A percentile compares a stretch with the other conserved stretches of the same genome.
phyloP scores from a whole-genome alignment of 2,888 invertebrate genomes.

The Tigriopus californicus region DNA sequence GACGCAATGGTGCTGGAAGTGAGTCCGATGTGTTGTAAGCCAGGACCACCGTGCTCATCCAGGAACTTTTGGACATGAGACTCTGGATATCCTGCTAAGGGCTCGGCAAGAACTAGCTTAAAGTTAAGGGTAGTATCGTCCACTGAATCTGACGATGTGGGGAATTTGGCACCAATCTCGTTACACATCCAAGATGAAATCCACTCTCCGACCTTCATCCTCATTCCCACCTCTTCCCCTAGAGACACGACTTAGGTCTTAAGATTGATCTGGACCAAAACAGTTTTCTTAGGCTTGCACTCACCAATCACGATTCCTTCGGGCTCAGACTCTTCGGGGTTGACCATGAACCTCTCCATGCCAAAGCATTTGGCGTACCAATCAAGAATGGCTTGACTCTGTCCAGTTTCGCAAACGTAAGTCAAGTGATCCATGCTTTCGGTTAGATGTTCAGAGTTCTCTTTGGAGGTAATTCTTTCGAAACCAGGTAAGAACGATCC shows the following conservation, averaged over 20 bases:
- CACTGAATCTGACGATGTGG: neutral
- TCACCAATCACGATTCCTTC: neutral
- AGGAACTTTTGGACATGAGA: conserved; percentile 11
- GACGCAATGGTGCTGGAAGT: conserved; percentile 25
- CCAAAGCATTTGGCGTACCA: conserved; percentile 31
- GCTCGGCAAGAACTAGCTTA: conserved; percentile 9
- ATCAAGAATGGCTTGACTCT: conserved; percentile 24
- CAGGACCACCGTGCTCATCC: conserved; percentile 28
- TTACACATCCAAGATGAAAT: conserved; percentile 4
- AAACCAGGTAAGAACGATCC: conserved; percentile 26
- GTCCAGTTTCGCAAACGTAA: conserved; percentile 25
- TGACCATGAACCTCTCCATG: conserved; percentile 25
- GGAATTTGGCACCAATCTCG: neutral
- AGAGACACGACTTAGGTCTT: neutral
- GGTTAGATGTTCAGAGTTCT: conserved; percentile 14
- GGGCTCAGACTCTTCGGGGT: neutral
- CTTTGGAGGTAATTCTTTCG: neutral
- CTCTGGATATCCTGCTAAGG: neutral
- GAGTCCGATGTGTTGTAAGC: conserved; percentile 31
- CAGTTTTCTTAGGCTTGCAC: neutral
- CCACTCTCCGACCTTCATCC: conserved; percentile 12
- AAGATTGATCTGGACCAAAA: neutral
- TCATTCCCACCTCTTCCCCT: conserved; percentile 1
- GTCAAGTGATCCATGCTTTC: conserved; percentile 30
- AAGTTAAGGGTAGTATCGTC: neutral